Evolutionary conservation across 2,113 vertebrate genomes (phyloP).

Genomic region (Bubo scandiacus): DNA sequence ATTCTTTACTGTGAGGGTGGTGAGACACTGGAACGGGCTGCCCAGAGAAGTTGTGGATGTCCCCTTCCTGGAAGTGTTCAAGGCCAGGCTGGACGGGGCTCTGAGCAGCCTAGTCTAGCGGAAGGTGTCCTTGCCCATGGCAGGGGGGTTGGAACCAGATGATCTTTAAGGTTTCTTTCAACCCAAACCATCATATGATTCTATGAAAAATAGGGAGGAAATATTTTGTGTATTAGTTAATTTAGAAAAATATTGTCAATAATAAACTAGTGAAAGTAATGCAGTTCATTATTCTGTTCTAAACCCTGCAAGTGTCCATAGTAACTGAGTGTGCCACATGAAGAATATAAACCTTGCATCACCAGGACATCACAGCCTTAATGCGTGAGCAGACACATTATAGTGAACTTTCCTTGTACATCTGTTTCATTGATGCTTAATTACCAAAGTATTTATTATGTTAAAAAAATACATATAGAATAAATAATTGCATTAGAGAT

Average conservation of each 20-base stretch:
- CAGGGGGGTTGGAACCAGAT: no score
- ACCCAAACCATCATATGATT: no score
- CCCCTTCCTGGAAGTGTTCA: no score
- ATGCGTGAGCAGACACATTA: not conserved
- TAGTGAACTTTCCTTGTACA: not conserved
- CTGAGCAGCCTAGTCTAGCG: no score
- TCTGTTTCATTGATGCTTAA: not conserved
- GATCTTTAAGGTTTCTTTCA: no score
- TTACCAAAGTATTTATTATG: not conserved
- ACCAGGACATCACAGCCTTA: rapidly evolving
- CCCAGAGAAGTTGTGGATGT: no score
- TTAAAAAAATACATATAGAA: not conserved
- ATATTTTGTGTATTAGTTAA: not conserved
- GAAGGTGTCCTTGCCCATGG: no score
- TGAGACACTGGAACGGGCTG: no score
- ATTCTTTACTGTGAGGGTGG: no score
- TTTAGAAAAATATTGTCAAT: not conserved
- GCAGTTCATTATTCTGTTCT: not conserved
- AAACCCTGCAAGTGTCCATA: not conserved
- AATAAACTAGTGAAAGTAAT: not conserved
- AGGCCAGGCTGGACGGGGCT: no score
- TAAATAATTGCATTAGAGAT: not conserved
- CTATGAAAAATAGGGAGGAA: not conserved
- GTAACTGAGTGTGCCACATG: not conserved
- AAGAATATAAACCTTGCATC: not conserved